Evolutionary conservation across 2,113 vertebrate species (phyloP), one percentile per base, ranked within the genome.

Genomic region (Apaloderma vittatum): DNA sequence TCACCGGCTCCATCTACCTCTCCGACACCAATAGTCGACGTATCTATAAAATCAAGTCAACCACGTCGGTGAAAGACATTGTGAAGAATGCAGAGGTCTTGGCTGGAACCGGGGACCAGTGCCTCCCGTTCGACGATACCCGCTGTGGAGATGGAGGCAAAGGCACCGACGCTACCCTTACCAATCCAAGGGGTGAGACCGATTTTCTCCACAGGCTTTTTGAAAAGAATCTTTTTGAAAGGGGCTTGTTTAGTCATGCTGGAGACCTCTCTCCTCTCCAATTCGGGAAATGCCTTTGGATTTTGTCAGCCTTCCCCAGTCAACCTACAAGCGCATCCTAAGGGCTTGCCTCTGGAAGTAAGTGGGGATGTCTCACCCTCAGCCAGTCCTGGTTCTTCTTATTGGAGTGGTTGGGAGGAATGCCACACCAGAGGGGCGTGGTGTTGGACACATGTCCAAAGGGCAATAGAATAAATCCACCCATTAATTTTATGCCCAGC

Each of bases 61-160:
- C 99, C 30, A 98, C 96, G 2, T 97, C 98, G 21, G 99, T 99
- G 65, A 99, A 99, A 91, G 99, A 99, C 58, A 98, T 99, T 11
- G 98, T 99, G 92, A 99, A 99, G 98, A 99, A 99, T 82, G 98
- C 99, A 0, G 99, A 99, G 97, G 98, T 99, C 94, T 98, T 99
- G 78, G 99, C 99, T 0, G 99, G 99, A 37, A 99, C 99, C 0
- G 99, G 99, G 11, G 99, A 99, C 96, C 99, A 99, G 96, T 99
- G 99, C 96, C 99, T 99, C 68, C 99, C 99, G 0, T 99, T 99
- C 1, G 99, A 99, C 29, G 99, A 99, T 51, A 98, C 99, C 2
- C 99, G 99, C 92, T 99, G 99, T 0, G 99, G 99, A n/a, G 99
- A 99, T 15, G 99, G 99, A 62, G 99, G 99, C 34, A 99, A 99